Percentiles rank a stretch among this genome's conserved stretches.
Evolutionary conservation across 2,888 invertebrate species (phyloP).

Genomic region (Chromoteleia sp.): DNA sequence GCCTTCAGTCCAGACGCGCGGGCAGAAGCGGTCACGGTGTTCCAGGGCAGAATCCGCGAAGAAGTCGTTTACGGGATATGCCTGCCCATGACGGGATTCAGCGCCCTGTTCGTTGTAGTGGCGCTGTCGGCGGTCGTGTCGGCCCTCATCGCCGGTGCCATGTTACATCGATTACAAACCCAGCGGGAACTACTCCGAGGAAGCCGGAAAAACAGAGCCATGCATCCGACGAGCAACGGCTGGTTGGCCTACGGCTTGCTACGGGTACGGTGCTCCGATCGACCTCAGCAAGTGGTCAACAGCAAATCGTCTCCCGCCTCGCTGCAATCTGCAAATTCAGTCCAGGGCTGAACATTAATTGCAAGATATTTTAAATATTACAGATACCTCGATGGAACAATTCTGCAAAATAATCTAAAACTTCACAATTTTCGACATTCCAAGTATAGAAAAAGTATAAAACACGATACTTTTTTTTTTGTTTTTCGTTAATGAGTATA

Average conservation of each 20-base stretch:
- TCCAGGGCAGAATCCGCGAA: conserved; percentile 94
- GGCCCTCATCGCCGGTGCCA: conserved; percentile 93
- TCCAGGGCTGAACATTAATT: conserved; percentile 75
- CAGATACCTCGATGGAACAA: conserved; percentile 44
- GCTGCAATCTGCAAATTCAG: conserved; percentile 71
- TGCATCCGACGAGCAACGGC: conserved; percentile 77
- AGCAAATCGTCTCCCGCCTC: conserved; percentile 62
- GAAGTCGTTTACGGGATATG: conserved; percentile 97
- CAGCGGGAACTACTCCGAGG: conserved; percentile 88
- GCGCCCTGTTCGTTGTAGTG: conserved; percentile 94
- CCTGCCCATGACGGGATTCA: conserved; percentile 95
- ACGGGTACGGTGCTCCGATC: conserved; percentile 79
- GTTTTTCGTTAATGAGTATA: too few species aligned
- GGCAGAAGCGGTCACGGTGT: conserved; percentile 93
- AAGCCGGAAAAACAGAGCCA: conserved; percentile 77
- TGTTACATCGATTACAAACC: conserved; percentile 91
- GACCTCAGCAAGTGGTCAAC: conserved; percentile 71
- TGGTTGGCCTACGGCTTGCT: conserved; percentile 82
- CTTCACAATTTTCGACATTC: too few species aligned
- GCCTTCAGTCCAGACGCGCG: conserved; percentile 94
- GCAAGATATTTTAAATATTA: conserved; percentile 33
- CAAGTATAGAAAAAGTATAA: too few species aligned
- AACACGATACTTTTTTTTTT: too few species aligned
- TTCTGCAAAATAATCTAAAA: background rate
- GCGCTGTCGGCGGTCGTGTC: conserved; percentile 95